Base-by-base conservation (phyloP, 2,797 vertebrate genomes). In the Sparus aurata region DNA sequence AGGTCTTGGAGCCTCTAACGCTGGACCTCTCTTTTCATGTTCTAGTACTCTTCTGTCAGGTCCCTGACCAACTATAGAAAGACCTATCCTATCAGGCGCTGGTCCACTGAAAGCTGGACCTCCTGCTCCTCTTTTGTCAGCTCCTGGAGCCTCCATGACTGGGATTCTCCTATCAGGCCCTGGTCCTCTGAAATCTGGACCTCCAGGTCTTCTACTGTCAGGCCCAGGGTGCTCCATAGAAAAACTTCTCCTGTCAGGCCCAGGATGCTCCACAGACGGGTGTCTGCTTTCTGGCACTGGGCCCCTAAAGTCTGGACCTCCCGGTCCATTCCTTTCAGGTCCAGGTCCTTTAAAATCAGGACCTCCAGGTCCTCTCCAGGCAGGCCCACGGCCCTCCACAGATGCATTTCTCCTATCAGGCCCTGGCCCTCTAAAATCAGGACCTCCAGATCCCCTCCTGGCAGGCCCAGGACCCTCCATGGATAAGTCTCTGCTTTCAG, bases 81-180 rank as follows among this genome's bases (percentile, higher is more conserved):
- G 3, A 43, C 22, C 38, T 75, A 71, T 77, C 12, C 23, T 67
- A 18, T 80, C 78, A 59, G 49, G 66, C 1, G 17, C 46, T 18
- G 59, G 57, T 30, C 27, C 86, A 1, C 61, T 73, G 30, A 88
- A 88, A 82, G 77, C 34, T 58, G 71, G 69, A 58, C 61, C 61
- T 76, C 45, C 74, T 12, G n/a, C 47, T 52, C 62, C 72, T 79
- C 82, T 78, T 9, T 52, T 73, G 18, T 58, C 49, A 66, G 54
- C 34, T 38, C 34, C 2, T 38, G 34, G 34, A 38, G 34, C 9
- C 34, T 38, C 34, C 34, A 38, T 38, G 38, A 10, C 34, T 38
- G 34, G 34, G 9, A 38, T 60, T 53, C 34, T 79, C 2, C 59
- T 71, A 5, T 77, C 71, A 41, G 64, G 57, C 0, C 41, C 72